A percentile compares a stretch with the other conserved stretches of the same genome.
Conservation (phyloP, 2,797 vertebrate genomes). For the Chromobotia macracanthus region DNA sequence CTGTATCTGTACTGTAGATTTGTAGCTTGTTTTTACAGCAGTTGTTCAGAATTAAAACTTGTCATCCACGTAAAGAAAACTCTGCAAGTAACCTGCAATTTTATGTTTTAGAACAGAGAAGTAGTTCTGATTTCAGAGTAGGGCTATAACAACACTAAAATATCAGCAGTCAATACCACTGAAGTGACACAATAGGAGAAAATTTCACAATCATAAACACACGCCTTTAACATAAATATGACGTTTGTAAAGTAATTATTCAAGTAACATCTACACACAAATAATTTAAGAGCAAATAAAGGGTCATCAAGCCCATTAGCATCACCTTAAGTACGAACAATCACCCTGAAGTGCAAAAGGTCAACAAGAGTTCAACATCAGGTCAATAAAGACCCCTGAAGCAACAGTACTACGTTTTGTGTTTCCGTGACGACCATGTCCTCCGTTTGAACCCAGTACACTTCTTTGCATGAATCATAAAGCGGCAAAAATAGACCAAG, state of each 20-base stretch:
- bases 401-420: not conserved
- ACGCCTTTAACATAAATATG: too few relatives aligned
- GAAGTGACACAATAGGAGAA: not conserved
- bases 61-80: too few relatives aligned
- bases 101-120: too few relatives aligned
- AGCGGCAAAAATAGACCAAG: constrained; percentile 7
- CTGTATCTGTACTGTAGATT: too few relatives aligned
- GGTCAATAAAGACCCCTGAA: constrained; percentile 17
- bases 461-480: constrained; percentile 48
- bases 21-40: too few relatives aligned
- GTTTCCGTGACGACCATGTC: not conserved
- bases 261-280: not conserved
- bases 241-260: not conserved
- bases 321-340: not conserved
- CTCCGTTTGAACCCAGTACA: constrained; percentile 15
- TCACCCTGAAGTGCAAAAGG: constrained; percentile 20
- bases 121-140: too few relatives aligned
- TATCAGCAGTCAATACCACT: not conserved
- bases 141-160: not conserved
- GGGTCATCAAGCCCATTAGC: not conserved
- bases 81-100: too few relatives aligned
- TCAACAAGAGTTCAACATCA: constrained; percentile 24
- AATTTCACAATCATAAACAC: too few relatives aligned
- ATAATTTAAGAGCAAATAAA: not conserved
- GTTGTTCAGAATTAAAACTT: too few relatives aligned